A percentile compares a stretch with the other conserved stretches of the same genome.
Evolutionary conservation across 2,797 vertebrate genomes (phyloP).

Genomic region (Euthynnus affinis): DNA sequence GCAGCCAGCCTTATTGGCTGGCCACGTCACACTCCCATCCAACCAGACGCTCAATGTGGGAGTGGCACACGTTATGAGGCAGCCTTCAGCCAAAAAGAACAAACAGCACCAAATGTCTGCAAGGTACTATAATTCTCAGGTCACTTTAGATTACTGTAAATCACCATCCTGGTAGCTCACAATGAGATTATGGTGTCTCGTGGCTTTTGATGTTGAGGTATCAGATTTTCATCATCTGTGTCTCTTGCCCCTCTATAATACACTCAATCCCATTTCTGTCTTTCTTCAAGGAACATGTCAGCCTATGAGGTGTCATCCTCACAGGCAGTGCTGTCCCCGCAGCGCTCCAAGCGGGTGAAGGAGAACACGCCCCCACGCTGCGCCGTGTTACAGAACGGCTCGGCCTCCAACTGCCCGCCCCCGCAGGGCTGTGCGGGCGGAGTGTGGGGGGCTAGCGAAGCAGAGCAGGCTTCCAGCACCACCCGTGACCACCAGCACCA

Average conservation of each 20-base stretch:
- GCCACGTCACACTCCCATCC: constrained; percentile 95
- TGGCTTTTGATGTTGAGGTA: neutral
- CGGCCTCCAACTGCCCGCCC: constrained; percentile 85
- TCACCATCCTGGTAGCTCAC: neutral
- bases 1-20: constrained; percentile 94
- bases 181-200: neutral
- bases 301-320: constrained; percentile 96
- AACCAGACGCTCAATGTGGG: constrained; percentile 97
- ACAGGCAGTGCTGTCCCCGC: constrained; percentile 92
- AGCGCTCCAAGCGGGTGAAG: constrained; percentile 97
- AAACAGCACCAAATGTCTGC: constrained; percentile 94
- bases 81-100: constrained; percentile 93
- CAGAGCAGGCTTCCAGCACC: constrained; percentile 89
- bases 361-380: constrained; percentile 98
- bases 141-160: neutral
- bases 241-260: neutral
- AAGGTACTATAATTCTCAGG: constrained; percentile 83
- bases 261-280: constrained; percentile 8
- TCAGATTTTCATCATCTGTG: constrained; percentile 3
- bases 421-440: constrained; percentile 87
- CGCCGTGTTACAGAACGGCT: constrained; percentile 90
- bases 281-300: constrained; percentile 88
- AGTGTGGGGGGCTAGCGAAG: constrained; percentile 72
- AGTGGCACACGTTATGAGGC: constrained; percentile 98
- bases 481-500: constrained; percentile 87